Conservation (phyloP, 2,888 invertebrate species). For the Gastracanthus pulcherrimus region DNA sequence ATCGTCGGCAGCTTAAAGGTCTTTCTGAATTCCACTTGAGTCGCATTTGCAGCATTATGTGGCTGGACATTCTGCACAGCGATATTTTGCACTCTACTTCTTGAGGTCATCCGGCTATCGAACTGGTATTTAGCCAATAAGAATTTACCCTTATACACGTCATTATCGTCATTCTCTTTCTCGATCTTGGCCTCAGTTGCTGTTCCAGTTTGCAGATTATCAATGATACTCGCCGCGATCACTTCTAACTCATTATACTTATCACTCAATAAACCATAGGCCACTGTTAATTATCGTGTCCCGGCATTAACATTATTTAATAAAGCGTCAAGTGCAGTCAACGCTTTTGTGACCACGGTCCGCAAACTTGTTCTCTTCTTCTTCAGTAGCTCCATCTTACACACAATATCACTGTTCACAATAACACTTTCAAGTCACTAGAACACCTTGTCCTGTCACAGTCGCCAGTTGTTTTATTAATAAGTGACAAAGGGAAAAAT, state of each 20-base stretch:
- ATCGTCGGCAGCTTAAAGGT: conserved; percentile 53
- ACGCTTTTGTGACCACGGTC: too few species aligned
- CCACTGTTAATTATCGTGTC: too few species aligned
- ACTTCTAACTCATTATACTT: conserved; percentile 24
- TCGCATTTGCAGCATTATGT: too few species aligned
- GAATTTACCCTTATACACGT: conserved; percentile 11
- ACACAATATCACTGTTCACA: too few species aligned
- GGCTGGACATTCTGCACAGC: too few species aligned
- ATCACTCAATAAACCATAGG: conserved; percentile 36
- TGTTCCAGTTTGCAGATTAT: conserved; percentile 1
- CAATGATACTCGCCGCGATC: background rate
- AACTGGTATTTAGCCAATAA: background rate
- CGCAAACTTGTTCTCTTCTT: background rate
- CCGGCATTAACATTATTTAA: too few species aligned
- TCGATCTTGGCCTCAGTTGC: conserved; percentile 30
- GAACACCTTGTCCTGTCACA: conserved; percentile 39
- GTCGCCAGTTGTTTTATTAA: conserved; percentile 35
- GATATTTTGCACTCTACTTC: too few species aligned
- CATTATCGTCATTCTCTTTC: conserved; percentile 39
- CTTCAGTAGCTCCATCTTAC: background rate
- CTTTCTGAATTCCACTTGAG: background rate
- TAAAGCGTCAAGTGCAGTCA: too few species aligned
- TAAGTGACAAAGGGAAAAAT: too few species aligned
- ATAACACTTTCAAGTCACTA: background rate
- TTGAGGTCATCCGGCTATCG: background rate